Evolutionary conservation across 2,113 vertebrate genomes (phyloP), one percentile per base, ranked within the genome.

Genomic region (Laticauda laticaudata): DNA sequence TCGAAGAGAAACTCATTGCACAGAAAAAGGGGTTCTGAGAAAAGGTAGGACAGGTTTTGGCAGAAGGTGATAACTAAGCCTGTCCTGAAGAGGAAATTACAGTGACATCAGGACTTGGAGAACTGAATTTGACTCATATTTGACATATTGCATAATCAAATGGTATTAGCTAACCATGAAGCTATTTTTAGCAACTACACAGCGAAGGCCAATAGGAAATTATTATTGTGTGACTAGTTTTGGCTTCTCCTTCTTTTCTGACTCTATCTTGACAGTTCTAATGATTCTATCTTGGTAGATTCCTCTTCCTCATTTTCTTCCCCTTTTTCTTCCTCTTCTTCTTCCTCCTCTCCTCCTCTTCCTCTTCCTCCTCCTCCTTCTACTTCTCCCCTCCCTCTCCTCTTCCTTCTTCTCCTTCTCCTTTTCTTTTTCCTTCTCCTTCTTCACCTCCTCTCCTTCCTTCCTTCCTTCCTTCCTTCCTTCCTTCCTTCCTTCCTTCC

Each of bases 291-390:
- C 2, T 59, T 59, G 23, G 7, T 59, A 59, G 69, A 39, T 81
- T 75, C 12, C 1, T 69, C 61, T 29, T n/a, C 29, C 61, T 64
- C 26, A 1, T 14, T 7, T 2, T 61, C 23, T 23, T 61, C 8
- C 23, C 24, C 23, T 7, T 61, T 10, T 0, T 26, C 23, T 8
- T 61, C 9, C 8, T 24, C 2, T 10, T 61, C 57, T 3, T 9
- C 23, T 8, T 23, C 21, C 0, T 7, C 56, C 1, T 23, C 21
- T 59, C 7, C 6, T 59, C 23, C 6, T 24, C 24, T 2, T 26
- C 1, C 7, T 24, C 1, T 4, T 1, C 9, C 3, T 29, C 1
- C 3, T 12, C 10, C 1, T 12, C 10, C 26, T 29, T 0, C 59
- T 64, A 45, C 61, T 29, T 0, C 61, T 64, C 3, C 3, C 5